Conservation (phyloP, 2,113 vertebrate species). For the Catharus minimus region DNA sequence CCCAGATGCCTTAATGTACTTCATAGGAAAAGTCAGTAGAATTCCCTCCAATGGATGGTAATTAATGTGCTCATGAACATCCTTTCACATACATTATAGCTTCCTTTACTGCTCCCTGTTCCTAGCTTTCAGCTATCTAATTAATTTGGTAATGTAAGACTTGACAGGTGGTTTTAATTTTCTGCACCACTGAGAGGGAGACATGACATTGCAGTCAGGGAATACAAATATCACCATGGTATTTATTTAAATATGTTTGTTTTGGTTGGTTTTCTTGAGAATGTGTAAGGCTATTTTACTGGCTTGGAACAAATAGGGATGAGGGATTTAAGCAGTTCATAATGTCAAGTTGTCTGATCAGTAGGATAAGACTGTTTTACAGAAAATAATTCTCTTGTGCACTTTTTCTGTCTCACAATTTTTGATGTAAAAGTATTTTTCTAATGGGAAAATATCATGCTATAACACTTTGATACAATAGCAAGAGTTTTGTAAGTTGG, state of each 20-base stretch:
- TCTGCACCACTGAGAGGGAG: constrained; percentile 47
- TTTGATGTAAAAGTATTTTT: not conserved
- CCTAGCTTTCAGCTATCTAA: constrained; percentile 44
- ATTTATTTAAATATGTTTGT: constrained; percentile 11
- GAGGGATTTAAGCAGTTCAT: not conserved
- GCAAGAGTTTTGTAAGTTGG: not conserved
- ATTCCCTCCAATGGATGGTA: not conserved
- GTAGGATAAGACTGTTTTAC: not conserved
- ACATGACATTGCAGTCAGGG: not conserved
- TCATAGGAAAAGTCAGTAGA: not conserved
- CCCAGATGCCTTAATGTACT: not conserved
- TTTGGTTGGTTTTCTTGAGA: not conserved
- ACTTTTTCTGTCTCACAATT: not conserved
- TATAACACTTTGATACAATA: not conserved
- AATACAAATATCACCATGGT: constrained; percentile 30
- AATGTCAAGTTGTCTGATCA: not conserved
- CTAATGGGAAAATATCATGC: not conserved
- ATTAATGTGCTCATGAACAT: constrained; percentile 27
- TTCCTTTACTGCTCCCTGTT: constrained; percentile 29
- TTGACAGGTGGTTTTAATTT: constrained; percentile 66
- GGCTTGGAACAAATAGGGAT: not conserved
- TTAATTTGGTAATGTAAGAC: constrained; percentile 46
- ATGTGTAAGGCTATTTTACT: not conserved
- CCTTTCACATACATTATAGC: not conserved
- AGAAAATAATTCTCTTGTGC: not conserved